These are phyloP conservation scores for Corythornis leucogaster DNA, from an alignment of 2,797 vertebrate species.

Conservation along the genomic window DNA sequence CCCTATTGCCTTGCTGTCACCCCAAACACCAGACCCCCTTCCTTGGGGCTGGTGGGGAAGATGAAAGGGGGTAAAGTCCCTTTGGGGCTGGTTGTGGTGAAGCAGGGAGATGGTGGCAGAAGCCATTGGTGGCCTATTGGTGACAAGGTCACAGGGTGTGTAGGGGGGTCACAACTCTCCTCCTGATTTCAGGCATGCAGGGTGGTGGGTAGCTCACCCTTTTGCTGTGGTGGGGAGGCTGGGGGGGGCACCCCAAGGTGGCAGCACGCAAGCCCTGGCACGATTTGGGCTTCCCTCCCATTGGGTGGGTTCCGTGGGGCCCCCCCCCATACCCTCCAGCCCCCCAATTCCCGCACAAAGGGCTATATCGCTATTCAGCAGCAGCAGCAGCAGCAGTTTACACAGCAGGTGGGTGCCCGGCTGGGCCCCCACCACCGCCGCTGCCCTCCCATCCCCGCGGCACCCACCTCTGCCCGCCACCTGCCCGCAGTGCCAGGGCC, in stretches of 20 bases:
- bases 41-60: background rate
- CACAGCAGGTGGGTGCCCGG: slow-evolving; percentile 7
- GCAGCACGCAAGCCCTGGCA: background rate
- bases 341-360: slow-evolving; percentile 49
- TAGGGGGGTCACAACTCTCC: background rate
- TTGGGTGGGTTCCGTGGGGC: background rate
- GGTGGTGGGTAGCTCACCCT: background rate
- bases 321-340: background rate
- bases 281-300: background rate
- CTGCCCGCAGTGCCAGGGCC: background rate
- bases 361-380: slow-evolving; percentile 63
- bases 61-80: background rate
- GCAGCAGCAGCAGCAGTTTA: slow-evolving; percentile 67
- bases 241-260: background rate
- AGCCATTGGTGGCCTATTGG: background rate
- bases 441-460: background rate
- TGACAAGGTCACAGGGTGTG: background rate
- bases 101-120: background rate
- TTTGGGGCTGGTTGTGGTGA: background rate
- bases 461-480: background rate
- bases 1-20: background rate
- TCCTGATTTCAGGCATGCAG: background rate
- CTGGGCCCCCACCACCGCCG: background rate
- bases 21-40: background rate
- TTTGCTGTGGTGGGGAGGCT: background rate